Evolutionary conservation across 2,113 vertebrate genomes (phyloP).

Genomic region (Aramus guarauna): DNA sequence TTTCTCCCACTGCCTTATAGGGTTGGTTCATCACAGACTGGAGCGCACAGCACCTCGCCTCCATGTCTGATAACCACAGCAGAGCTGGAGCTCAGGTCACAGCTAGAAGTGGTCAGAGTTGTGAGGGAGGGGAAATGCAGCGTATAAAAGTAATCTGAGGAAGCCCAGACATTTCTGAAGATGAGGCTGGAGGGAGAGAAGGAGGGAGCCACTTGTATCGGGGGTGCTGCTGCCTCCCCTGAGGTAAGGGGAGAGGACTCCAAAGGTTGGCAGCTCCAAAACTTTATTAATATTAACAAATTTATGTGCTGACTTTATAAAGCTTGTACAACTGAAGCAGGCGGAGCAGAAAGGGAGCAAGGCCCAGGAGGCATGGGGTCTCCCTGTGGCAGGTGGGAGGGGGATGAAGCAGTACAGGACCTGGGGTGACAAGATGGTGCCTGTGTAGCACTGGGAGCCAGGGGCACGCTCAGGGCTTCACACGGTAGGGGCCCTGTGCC

Average conservation of each 20-base stretch:
- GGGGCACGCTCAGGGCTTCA: fast-evolving
- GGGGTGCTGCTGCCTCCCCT: not conserved
- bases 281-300: not conserved
- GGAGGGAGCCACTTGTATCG: not conserved
- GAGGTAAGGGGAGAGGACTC: not conserved
- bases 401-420: not conserved
- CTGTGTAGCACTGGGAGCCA: fast-evolving
- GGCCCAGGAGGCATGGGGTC: not conserved
- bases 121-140: not conserved
- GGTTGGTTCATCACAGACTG: fast-evolving
- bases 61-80: not conserved
- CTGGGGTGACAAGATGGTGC: not conserved
- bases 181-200: not conserved
- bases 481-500: fast-evolving
- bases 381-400: not conserved
- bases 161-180: not conserved
- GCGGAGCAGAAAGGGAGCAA: not conserved
- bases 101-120: not conserved
- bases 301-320: not conserved
- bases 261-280: not conserved
- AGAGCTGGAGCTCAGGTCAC: not conserved
- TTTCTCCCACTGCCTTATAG: not conserved
- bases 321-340: not conserved
- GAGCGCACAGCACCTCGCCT: not conserved
- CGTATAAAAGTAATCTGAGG: not conserved